Base-by-base conservation (phyloP, 2,113 vertebrate genomes). In the Plotosus lineatus region DNA sequence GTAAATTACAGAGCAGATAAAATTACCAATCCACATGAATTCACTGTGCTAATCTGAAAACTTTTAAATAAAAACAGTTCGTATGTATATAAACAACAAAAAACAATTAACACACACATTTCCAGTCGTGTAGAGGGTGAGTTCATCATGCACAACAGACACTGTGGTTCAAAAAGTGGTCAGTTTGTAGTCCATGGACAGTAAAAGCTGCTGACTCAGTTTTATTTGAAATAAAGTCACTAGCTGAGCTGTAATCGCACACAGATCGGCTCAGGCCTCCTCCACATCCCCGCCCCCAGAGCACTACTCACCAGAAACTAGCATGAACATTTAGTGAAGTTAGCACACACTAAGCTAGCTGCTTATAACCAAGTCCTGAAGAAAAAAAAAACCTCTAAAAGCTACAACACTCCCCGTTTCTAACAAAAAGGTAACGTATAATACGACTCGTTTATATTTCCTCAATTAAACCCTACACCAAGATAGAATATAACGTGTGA, bases 291-390 rank as follows among this genome's bases (percentile, higher is more conserved):
- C 92, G 92, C 93, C 93, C 92, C 87, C 87, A 79, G 38, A 21
- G 78, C 82, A 68, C 80, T 76, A 85, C 89, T 91, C 87, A 89
- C 87, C 86, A 84, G 91, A 92, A 93, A 93, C 90, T 92, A 93
- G 88, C 88, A 90, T 90, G 89, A 88, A 86, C 82, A 71, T 61
- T 83, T 76, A 84, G 88, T 88, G 75, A 87, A 86, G 84, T 88
- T 83, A 87, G 75, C 85, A 80, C 83, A 77, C 86, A 87, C 86
- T 85, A 87, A 81, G 86, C 88, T 87, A 84, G 76, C 75, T 66
- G 76, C 82, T 80, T 76, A 78, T 69, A 73, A 65, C 48, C 78
- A 51, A 84, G 68, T 74, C 58, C 80, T 69, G 58, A 80, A 58
- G 61, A 66, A 61, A 71, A 75, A 36, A 40, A 38, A 61, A 2